Evolutionary conservation across 2,888 invertebrate genomes (phyloP), one percentile per base, ranked within the genome.

Genomic region (Colletes collaris): DNA sequence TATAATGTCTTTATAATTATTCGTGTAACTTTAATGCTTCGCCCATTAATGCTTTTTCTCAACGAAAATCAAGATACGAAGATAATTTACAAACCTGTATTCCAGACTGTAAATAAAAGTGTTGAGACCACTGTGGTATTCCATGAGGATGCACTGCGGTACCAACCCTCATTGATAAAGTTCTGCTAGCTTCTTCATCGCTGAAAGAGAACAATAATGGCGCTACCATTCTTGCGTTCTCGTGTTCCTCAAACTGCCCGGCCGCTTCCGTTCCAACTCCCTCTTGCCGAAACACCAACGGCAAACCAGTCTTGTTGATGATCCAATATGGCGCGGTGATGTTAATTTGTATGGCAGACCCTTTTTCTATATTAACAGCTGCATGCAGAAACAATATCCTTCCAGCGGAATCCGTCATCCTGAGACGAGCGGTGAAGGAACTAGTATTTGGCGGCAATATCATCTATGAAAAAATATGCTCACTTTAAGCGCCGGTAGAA

Each of bases 211-310:
- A 99, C 89, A 99, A 95, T 71, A 99, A 94, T 7, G 99, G 99
- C 66, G 97, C 96, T 69, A 98, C 96, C 95, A 98, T 97, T 85
- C 99, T 95, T 11, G 98, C 99, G 87, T 96, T 95, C 94, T 99
- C 99, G 92, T 99, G 98, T 93, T 99, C 99, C 75, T 96, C 96
- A 92, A 97, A 97, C 94, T 99, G 99, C 2, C 99, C 99, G 7
- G 97, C 97, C 81, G 97, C 96, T 89, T 96, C 96, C 40, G 94
- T 92, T 11, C 95, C 95, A 13, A 96, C 95, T 0, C 97, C 97
- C 92, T 98, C 98, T 93, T 99, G 99, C 86, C 97, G 96, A 93
- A 99, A 98, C 70, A 99, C 96, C 79, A 99, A 94, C n/a, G 99
- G 99, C 79, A 99, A 94, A 0, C 99, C 99, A 6, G 98, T 97